Conservation (phyloP, 2,888 invertebrate species). For the Ptychoptera albimana region DNA sequence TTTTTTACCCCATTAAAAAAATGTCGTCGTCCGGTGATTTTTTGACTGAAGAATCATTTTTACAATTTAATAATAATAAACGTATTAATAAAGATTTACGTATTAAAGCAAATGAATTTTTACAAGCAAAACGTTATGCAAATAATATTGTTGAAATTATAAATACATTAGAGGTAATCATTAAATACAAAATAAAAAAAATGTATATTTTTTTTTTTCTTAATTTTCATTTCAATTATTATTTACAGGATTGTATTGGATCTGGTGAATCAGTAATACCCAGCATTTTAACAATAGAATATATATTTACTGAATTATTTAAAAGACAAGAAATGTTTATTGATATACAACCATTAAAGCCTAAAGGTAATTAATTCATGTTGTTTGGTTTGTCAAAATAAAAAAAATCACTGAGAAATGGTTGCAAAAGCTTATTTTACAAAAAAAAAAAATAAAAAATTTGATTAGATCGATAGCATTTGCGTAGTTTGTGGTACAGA, state of each 20-base stretch:
- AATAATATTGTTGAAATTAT: slow-evolving; percentile 52
- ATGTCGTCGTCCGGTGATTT: background rate
- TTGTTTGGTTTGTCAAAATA: background rate
- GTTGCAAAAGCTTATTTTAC: background rate
- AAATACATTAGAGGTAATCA: slow-evolving; percentile 46
- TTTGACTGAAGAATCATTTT: background rate
- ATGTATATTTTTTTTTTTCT: slow-evolving; percentile 17
- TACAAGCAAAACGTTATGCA: slow-evolving; percentile 45
- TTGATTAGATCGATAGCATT: no score
- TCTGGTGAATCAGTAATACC: slow-evolving; percentile 32
- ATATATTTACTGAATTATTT: slow-evolving; percentile 51
- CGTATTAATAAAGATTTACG: slow-evolving; percentile 48
- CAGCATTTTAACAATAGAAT: slow-evolving; percentile 50
- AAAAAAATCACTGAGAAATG: no score
- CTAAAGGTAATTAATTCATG: slow-evolving; percentile 28
- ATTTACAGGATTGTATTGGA: slow-evolving; percentile 15
- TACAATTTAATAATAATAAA: slow-evolving; percentile 23
- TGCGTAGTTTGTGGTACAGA: no score
- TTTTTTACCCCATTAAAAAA: no score
- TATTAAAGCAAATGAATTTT: slow-evolving; percentile 52
- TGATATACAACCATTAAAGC: slow-evolving; percentile 41
- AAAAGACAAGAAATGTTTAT: slow-evolving; percentile 48
- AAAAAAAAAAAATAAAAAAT: background rate
- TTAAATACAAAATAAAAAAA: slow-evolving; percentile 3
- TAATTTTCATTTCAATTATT: background rate